These are phyloP conservation scores for Mobula hypostoma DNA, from an alignment of 2,113 vertebrate genomes.

Conservation along the genomic window DNA sequence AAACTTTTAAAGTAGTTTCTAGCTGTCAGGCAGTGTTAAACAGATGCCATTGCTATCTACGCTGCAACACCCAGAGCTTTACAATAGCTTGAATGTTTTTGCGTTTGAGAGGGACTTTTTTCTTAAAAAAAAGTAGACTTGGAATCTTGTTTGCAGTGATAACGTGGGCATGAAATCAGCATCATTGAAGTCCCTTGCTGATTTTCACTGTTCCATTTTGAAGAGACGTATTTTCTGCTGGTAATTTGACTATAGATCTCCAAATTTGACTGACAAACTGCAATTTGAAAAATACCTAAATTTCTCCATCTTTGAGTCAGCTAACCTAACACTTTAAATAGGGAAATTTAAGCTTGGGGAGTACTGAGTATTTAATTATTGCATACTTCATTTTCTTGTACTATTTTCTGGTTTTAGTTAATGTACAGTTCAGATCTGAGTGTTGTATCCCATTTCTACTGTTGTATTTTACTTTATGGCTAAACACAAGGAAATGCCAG, in stretches of 20 bases:
- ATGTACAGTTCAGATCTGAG: not conserved
- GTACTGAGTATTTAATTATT: not conserved
- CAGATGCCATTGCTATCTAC: not conserved
- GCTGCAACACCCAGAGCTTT: not conserved
- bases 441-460: not conserved
- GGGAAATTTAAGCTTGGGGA: not conserved
- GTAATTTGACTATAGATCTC: not conserved
- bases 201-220: slow-evolving; percentile 5
- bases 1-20: not conserved
- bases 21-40: not conserved
- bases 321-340: not conserved
- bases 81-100: not conserved
- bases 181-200: not conserved
- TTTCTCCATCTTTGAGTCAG: not conserved
- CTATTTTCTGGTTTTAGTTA: not conserved
- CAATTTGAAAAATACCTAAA: not conserved
- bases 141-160: not conserved
- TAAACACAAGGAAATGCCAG: not conserved
- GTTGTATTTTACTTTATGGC: not conserved
- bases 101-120: not conserved
- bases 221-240: not conserved
- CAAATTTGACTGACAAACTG: not conserved
- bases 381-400: not conserved
- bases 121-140: not conserved
- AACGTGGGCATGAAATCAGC: not conserved